Evolutionary conservation across 1,140 invertebrate species (phyloP).

Genomic region (Apolygus lucorum): DNA sequence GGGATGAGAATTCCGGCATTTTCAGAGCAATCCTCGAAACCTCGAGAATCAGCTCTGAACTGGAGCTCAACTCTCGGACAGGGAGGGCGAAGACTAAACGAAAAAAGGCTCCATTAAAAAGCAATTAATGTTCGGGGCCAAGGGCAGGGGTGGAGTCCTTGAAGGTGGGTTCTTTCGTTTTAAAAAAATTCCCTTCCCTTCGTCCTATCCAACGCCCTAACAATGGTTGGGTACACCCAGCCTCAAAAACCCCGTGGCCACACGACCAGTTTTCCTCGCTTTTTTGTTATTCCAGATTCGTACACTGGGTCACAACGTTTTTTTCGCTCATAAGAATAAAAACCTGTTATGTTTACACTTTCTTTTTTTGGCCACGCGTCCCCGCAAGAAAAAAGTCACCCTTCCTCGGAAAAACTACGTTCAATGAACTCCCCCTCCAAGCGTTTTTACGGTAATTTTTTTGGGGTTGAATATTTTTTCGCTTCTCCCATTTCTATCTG

Average conservation of each 20-base stretch:
- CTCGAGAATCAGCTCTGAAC: background rate
- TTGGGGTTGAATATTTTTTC: background rate
- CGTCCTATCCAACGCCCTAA: background rate
- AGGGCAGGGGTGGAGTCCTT: background rate
- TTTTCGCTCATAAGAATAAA: background rate
- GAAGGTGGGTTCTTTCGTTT: background rate
- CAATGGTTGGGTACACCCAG: constrained; percentile 3
- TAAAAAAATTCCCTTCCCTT: constrained; percentile 3
- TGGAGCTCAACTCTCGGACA: background rate
- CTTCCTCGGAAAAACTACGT: background rate
- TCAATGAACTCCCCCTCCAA: background rate
- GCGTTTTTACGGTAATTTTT: background rate
- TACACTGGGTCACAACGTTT: background rate
- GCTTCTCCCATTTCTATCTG: too few species aligned
- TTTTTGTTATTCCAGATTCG: constrained; percentile 4
- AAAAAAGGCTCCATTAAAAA: constrained; percentile 7
- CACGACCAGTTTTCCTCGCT: background rate
- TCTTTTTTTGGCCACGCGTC: constrained; percentile 9
- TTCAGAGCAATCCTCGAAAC: background rate
- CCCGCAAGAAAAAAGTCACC: background rate
- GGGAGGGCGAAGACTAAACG: background rate
- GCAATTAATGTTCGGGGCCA: background rate
- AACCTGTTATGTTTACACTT: constrained; percentile 11
- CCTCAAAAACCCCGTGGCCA: background rate
- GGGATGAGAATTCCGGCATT: too few species aligned